These are phyloP conservation scores for Sebastes trivittatus DNA, from an alignment of 2,797 vertebrate species.

Conservation along the genomic window DNA sequence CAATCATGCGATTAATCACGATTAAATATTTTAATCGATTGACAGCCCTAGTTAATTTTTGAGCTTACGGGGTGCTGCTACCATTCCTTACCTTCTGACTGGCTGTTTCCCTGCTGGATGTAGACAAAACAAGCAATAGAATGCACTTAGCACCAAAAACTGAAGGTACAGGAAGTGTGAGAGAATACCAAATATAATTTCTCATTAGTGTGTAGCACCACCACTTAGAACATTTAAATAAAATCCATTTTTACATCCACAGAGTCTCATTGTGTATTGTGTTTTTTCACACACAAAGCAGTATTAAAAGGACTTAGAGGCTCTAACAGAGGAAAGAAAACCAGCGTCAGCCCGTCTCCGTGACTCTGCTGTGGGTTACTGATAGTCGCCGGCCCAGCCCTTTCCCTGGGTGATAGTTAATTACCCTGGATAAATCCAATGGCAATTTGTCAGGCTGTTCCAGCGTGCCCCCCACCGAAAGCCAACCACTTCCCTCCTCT, in stretches of 20 bases:
- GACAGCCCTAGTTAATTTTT: not conserved
- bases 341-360: not conserved
- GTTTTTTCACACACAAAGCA: not conserved
- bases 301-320: not conserved
- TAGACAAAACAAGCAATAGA: not conserved
- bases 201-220: not conserved
- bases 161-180: not conserved
- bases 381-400: conserved; percentile 37
- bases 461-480: conserved; percentile 40
- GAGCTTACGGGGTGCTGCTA: not conserved
- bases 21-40: too few relatives aligned
- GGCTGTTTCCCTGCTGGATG: not conserved
- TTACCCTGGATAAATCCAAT: conserved; percentile 78
- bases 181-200: not conserved
- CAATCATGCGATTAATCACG: too few relatives aligned
- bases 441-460: conserved; percentile 78
- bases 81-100: not conserved
- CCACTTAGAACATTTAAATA: not conserved
- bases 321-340: not conserved
- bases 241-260: not conserved
- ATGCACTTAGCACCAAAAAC: not conserved
- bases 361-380: conserved; percentile 42
- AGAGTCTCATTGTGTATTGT: not conserved
- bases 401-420: conserved; percentile 76
- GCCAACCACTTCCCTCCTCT: conserved; percentile 56